Evolutionary conservation across 2,113 vertebrate species (phyloP).

Genomic region (Ploceus nigricollis): DNA sequence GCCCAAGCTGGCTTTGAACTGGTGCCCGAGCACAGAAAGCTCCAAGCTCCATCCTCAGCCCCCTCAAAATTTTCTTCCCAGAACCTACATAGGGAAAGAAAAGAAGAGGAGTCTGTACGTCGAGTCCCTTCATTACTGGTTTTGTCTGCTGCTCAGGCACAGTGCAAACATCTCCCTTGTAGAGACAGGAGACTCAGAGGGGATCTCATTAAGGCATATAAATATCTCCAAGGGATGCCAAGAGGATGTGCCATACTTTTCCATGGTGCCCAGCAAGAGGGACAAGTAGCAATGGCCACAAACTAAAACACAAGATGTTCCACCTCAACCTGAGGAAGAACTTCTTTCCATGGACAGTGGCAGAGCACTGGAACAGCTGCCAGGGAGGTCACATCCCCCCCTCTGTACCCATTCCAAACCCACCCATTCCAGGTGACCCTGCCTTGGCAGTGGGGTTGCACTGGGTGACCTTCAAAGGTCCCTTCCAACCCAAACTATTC

Average conservation of each 20-base stretch:
- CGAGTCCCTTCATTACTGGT: accelerated
- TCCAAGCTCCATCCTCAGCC: constrained; percentile 15
- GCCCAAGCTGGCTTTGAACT: neutral
- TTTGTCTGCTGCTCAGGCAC: neutral
- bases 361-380: neutral
- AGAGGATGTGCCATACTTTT: neutral
- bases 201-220: neutral
- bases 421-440: neutral
- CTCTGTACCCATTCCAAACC: neutral
- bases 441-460: too few species aligned
- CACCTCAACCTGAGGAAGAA: neutral
- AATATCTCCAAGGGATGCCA: neutral
- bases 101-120: neutral
- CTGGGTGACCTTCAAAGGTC: neutral
- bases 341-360: neutral
- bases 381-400: neutral
- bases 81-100: neutral
- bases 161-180: neutral
- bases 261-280: neutral
- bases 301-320: neutral
- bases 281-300: neutral
- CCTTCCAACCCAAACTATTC: neutral
- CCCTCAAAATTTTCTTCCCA: neutral
- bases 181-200: neutral
- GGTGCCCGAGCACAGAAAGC: neutral